phyloP scores from a whole-genome alignment of 2,113 vertebrate species.

The Chamaetylas fuelleborni region DNA sequence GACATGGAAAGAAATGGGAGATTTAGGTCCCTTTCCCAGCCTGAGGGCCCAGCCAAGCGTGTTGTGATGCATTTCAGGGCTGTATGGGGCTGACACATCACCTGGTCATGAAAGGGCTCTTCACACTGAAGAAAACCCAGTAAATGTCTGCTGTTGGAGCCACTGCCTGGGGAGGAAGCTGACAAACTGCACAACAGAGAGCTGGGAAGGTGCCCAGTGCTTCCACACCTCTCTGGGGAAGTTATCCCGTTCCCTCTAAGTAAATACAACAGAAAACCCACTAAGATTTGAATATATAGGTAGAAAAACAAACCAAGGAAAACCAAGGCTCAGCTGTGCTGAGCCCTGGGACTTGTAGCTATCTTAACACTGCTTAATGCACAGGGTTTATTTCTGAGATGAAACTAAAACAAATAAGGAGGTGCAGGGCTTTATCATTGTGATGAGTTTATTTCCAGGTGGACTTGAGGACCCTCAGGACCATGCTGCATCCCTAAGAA shows the following conservation, averaged over 20 bases:
- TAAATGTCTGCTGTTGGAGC: slow-evolving; percentile 8
- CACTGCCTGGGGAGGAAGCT: background rate
- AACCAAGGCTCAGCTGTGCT: too few species aligned
- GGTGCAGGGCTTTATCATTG: rapidly evolving
- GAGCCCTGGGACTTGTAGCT: background rate
- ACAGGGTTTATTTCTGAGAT: background rate
- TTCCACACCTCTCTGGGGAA: background rate
- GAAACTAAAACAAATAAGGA: background rate
- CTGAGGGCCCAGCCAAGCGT: background rate
- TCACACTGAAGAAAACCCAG: background rate
- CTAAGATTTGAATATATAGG: background rate
- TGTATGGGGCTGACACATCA: background rate
- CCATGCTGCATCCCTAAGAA: rapidly evolving
- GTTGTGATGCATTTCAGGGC: background rate
- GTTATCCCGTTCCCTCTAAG: background rate
- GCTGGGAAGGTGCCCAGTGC: background rate
- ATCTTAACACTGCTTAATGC: background rate
- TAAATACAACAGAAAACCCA: background rate
- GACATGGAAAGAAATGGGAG: background rate
- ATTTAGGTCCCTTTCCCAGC: background rate
- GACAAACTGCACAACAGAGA: background rate
- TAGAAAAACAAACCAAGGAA: background rate
- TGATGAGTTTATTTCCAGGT: background rate
- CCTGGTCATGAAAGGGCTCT: background rate
- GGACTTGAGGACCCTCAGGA: background rate